Base-by-base conservation (phyloP, 2,113 vertebrate species). In the Danionella cerebrum region DNA sequence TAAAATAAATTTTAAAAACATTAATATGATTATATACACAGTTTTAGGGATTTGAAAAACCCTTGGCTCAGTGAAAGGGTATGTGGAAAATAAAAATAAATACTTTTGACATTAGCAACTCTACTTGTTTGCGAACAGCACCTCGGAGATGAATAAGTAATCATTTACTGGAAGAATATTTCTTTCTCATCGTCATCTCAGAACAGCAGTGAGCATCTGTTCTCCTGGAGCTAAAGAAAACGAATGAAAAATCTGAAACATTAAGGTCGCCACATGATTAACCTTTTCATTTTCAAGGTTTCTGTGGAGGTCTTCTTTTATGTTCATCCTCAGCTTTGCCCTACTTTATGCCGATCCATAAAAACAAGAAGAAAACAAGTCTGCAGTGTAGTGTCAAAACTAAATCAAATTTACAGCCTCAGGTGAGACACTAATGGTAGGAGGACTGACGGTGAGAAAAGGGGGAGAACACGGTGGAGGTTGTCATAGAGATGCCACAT, bases 351-450 rank as follows among this genome's bases (percentile, higher is more conserved):
- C 50, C 42, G 14, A 47, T 63, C n/a, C 64, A 44, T 21, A 66
- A 27, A 47, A 50, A 66, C 33, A 38, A 54, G 36, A 54, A 19
- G 25, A 13, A 36, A 14, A 38, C 50, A 38, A 31, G 16, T 41
- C 24, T 51, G 48, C 27, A 53, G 52, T 57, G 53, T 25, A 45
- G 39, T 55, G 59, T 21, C 33, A 42, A 55, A n/a, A 58, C 16
- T 68, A 68, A 68, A 68, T 68, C 65, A 47, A 47, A 58, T 57
- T 57, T 67, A 35, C 25, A 68, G 39, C 29, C 38, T 44, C 41
- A 55, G 52, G 42, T 35, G 29, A 68, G 42, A 22, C 47, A 45
- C 29, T 18, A 50, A 36, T 36, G 39, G 44, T 29, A 33, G 39
- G 29, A 59, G 27, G 59, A 47, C 41, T 63, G 59, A 10, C 10